Conservation (phyloP, 2,888 invertebrate genomes). For the Tachina grossa region DNA sequence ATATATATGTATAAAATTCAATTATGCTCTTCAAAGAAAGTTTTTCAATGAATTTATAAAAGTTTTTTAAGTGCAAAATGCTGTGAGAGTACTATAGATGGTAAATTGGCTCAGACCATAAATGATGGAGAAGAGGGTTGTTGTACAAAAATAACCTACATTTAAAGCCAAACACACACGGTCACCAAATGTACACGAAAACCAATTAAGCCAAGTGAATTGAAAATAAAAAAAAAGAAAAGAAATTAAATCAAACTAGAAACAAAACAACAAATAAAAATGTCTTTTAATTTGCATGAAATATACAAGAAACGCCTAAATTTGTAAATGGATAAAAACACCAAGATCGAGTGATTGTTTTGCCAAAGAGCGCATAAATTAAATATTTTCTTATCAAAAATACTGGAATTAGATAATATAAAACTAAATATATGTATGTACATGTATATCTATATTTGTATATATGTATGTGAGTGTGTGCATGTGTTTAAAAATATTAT, state of each 20-base stretch:
- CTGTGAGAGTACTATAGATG: slow-evolving; percentile 1
- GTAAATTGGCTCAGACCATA: slow-evolving; percentile 16
- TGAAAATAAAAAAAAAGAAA: slow-evolving; percentile 35
- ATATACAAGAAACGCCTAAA: slow-evolving; percentile 61
- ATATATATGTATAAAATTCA: slow-evolving; percentile 19
- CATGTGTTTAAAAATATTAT: too few species aligned
- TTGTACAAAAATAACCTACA: slow-evolving; percentile 58
- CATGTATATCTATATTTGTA: too few species aligned
- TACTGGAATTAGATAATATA: too few species aligned
- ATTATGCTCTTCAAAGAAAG: slow-evolving; percentile 31
- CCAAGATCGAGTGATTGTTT: not conserved
- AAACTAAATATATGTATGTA: too few species aligned
- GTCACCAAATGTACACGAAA: slow-evolving; percentile 49
- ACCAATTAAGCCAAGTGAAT: slow-evolving; percentile 49
- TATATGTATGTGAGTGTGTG: too few species aligned
- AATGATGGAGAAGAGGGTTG: slow-evolving; percentile 29
- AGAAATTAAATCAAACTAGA: too few species aligned
- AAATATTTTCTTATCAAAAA: not conserved
- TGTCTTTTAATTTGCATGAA: slow-evolving; percentile 29
- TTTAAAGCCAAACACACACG: slow-evolving; percentile 43
- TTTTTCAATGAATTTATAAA: slow-evolving; percentile 30
- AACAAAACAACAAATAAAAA: not conserved
- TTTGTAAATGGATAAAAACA: slow-evolving; percentile 13
- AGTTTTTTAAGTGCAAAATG: slow-evolving; percentile 25
- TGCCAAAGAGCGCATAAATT: slow-evolving; percentile 21